Percentiles rank a stretch among this genome's conserved stretches.
Conservation (phyloP, 2,113 vertebrate species). For the Speoplatyrhinus poulsoni region DNA sequence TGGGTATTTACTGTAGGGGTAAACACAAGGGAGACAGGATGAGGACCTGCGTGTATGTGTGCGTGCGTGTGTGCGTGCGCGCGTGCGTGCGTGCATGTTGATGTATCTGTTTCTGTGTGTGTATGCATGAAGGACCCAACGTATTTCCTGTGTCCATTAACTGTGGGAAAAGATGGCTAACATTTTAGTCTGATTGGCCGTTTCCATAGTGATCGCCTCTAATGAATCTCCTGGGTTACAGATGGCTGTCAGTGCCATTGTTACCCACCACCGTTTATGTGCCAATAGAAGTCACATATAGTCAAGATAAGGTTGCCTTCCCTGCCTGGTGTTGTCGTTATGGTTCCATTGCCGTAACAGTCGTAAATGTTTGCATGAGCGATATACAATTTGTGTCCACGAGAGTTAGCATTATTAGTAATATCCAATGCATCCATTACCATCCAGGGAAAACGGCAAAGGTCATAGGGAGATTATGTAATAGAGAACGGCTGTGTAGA, state of each 20-base stretch:
- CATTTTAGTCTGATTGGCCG: constrained; percentile 79
- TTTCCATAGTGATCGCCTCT: constrained; percentile 88
- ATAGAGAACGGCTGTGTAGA: too few relatives aligned
- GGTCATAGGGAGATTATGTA: too few relatives aligned
- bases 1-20: constrained; percentile 58
- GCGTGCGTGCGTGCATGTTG: background rate
- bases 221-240: constrained; percentile 94
- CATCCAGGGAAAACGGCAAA: too few relatives aligned
- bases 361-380: too few relatives aligned
- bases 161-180: constrained; percentile 62
- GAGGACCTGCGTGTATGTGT: constrained; percentile 21
- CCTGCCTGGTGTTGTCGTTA: constrained; percentile 16
- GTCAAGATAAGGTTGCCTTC: constrained; percentile 46
- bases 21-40: constrained; percentile 49
- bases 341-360: constrained; percentile 17
- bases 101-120: constrained; percentile 1
- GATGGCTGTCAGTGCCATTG: constrained; percentile 72
- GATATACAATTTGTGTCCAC: too few relatives aligned
- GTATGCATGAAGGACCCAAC: constrained; percentile 24
- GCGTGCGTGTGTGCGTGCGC: constrained; percentile 3
- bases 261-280: constrained; percentile 79
- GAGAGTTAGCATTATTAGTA: too few relatives aligned
- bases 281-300: constrained; percentile 68
- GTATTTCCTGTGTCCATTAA: constrained; percentile 65
- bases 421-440: too few relatives aligned